Percentiles rank a stretch among this genome's conserved stretches.
Evolutionary conservation across 2,797 vertebrate species (phyloP).

Genomic region (Eulemur coronatus): DNA sequence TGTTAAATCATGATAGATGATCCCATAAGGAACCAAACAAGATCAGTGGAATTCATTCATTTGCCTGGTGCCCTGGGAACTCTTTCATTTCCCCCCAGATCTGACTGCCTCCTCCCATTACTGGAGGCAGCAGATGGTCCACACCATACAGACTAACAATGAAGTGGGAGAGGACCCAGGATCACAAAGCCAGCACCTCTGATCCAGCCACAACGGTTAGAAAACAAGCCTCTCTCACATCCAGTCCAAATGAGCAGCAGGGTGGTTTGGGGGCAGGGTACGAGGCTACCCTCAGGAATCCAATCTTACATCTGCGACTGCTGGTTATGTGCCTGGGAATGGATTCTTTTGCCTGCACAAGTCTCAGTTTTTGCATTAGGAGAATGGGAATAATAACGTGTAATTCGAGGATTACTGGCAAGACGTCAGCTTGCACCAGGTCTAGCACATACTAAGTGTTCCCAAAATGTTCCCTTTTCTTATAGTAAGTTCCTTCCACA

Average conservation of each 20-base stretch:
- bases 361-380: background rate
- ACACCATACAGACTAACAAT: background rate
- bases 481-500: background rate
- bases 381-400: background rate
- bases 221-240: background rate
- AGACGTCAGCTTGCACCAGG: background rate
- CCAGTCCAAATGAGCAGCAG: background rate
- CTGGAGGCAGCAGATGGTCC: background rate
- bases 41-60: conserved; percentile 76
- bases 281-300: background rate
- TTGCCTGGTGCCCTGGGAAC: conserved; percentile 43
- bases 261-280: accelerated
- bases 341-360: background rate
- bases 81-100: conserved; percentile 34
- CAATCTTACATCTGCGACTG: no score
- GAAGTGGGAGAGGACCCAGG: background rate
- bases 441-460: background rate
- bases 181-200: background rate
- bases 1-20: conserved; percentile 79
- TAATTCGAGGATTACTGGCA: background rate
- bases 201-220: background rate
- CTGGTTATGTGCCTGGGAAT: background rate
- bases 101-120: conserved; percentile 35
- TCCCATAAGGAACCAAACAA: conserved; percentile 70
- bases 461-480: background rate